Conservation (phyloP, 1,140 invertebrate genomes). For the Solenopsis invicta region DNA sequence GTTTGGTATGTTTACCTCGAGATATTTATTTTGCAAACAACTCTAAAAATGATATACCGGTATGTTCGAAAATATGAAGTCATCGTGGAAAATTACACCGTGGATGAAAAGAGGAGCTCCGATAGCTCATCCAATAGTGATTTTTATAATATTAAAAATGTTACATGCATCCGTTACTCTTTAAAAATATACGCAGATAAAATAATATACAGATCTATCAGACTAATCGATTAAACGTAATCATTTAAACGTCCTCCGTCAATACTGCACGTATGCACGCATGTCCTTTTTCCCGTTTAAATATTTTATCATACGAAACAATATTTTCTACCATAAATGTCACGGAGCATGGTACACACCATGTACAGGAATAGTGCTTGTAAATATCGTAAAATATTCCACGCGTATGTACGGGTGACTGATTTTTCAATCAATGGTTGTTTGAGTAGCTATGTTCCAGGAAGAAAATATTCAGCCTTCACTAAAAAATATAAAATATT, state of each 20-base stretch:
- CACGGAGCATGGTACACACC: neutral
- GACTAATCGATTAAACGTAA: slow-evolving; percentile 16
- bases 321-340: slow-evolving; percentile 49
- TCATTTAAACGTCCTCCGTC: neutral
- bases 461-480: neutral
- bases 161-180: neutral
- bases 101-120: neutral
- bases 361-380: neutral
- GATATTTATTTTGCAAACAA: slow-evolving; percentile 50
- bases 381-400: slow-evolving; percentile 61
- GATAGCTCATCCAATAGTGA: neutral
- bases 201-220: slow-evolving; percentile 32
- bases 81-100: slow-evolving; percentile 29
- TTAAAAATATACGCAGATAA: slow-evolving; percentile 20
- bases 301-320: slow-evolving; percentile 53
- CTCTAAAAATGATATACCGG: neutral
- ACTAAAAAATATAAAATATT: neutral
- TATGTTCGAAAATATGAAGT: slow-evolving; percentile 24
- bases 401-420: neutral
- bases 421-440: slow-evolving; percentile 53
- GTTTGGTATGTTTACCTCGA: slow-evolving; percentile 3
- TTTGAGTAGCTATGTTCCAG: slow-evolving; percentile 38
- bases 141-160: slow-evolving; percentile 52
- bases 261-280: neutral
- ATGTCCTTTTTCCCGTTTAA: slow-evolving; percentile 45